Percentiles rank a stretch among this genome's conserved stretches.
Conservation (phyloP, 2,797 vertebrate species). For the Poecilia gillii region DNA sequence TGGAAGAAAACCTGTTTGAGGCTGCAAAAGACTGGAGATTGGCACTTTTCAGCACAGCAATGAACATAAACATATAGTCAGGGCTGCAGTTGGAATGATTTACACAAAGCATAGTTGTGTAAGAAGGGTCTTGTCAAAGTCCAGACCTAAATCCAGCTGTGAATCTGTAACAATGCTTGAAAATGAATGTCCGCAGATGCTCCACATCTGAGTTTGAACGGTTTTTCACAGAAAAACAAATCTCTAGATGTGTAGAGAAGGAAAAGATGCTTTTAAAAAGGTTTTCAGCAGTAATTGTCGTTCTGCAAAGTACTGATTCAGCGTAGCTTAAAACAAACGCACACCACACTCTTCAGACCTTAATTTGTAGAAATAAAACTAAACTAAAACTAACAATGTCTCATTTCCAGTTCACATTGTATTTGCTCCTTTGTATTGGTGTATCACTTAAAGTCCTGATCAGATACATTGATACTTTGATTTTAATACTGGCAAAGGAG, state of each 20-base stretch:
- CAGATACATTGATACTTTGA: background rate
- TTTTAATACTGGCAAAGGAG: too few relatives aligned
- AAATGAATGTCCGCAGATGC: background rate
- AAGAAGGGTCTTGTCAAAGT: background rate
- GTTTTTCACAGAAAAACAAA: background rate
- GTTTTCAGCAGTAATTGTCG: background rate
- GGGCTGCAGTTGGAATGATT: background rate
- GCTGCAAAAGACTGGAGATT: background rate
- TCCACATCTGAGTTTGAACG: background rate
- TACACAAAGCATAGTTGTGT: background rate
- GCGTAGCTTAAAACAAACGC: background rate
- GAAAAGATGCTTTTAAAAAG: background rate
- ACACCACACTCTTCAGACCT: too few relatives aligned
- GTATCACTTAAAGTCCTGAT: background rate
- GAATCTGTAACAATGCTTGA: background rate
- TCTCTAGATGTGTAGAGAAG: background rate
- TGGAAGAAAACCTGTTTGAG: background rate
- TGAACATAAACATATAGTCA: background rate
- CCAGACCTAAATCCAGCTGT: background rate
- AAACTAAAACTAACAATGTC: too few relatives aligned
- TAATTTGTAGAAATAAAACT: background rate
- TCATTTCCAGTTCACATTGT: background rate
- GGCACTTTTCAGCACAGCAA: background rate
- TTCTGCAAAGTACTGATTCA: background rate
- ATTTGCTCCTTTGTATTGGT: background rate